Percentiles rank a stretch among this genome's conserved stretches.
These are phyloP conservation scores for Drosophila kohkoa DNA, from an alignment of 1,140 invertebrate species.

Conservation along the genomic window DNA sequence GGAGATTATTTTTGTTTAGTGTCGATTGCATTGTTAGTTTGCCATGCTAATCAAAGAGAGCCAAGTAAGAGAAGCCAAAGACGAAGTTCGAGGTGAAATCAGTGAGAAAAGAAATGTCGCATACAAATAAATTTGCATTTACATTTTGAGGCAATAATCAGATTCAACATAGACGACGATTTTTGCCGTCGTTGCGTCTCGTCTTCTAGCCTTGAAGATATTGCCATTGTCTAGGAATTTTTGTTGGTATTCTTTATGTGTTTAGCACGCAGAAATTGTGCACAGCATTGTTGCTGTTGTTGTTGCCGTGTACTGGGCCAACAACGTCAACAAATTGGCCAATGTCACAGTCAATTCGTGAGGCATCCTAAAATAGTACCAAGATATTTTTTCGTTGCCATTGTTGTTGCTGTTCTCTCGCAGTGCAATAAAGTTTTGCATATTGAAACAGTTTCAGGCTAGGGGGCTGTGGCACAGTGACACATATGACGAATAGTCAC, in stretches of 20 bases:
- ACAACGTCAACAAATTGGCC: slow-evolving; percentile 49
- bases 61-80: not conserved
- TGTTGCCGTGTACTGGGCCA: slow-evolving; percentile 10
- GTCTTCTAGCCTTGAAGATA: slow-evolving; percentile 19
- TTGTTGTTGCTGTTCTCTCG: not conserved
- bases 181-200: slow-evolving; percentile 20
- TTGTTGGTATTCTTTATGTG: slow-evolving; percentile 34
- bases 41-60: slow-evolving; percentile 3
- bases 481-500: slow-evolving; percentile 40
- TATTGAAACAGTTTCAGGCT: slow-evolving; percentile 25
- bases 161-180: slow-evolving; percentile 20
- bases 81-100: not conserved
- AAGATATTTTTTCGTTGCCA: slow-evolving; percentile 7
- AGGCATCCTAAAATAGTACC: slow-evolving; percentile 34
- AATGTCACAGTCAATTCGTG: slow-evolving; percentile 53
- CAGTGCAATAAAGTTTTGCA: slow-evolving; percentile 25
- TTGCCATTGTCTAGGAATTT: slow-evolving; percentile 31
- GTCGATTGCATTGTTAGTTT: not conserved
- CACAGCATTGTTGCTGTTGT: slow-evolving; percentile 22
- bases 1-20: slow-evolving; percentile 1
- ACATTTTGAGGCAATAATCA: slow-evolving; percentile 27
- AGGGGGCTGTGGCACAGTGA: slow-evolving; percentile 2
- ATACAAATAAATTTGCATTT: slow-evolving; percentile 22
- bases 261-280: slow-evolving; percentile 38
- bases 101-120: slow-evolving; percentile 14